Base-by-base conservation (phyloP, 2,888 invertebrate species). In the Leptura quadrifasciata region DNA sequence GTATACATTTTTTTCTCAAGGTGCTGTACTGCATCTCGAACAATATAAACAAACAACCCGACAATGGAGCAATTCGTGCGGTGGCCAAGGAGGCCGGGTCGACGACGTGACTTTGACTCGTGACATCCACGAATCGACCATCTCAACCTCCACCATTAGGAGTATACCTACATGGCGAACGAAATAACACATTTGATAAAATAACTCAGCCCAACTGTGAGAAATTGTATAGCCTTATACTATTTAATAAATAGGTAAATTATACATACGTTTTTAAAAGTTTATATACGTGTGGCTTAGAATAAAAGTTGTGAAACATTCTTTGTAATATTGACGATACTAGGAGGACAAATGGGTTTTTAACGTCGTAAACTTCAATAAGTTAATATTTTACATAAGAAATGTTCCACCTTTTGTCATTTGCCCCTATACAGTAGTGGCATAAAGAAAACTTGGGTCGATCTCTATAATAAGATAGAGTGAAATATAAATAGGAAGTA, bases 101-200 rank as follows among this genome's bases (percentile, higher is more conserved):
- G 84, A 74, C 81, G 76, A 79, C 84, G 84, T 85, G 85, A 85
- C 84, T 82, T 75, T 79, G 76, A 80, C 81, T 85, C 84, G 84
- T 85, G 84, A 85, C 83, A 85, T 84, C 81, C 82, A 81, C 81
- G 82, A 82, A 84, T 85, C 83, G 81, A 79, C 84, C 82, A 84
- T 84, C 82, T 82, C 79, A 68, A 69, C 73, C 67, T 76, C 72
- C 35, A 73, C 71, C 71, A 64, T 54, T 9, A 21, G 57, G 21
- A 24, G 52, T 47, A 24, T 65, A 6, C 27, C 27, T 31, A 47
- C 65, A 52, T 15, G 21, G 57, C 21, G 57, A 20, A 57, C 52
- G 5, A 35, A 63, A 12, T 12, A 52, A 65, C 52, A 1, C 20
- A 12, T 12, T 39, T 39, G 10, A 39, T 39, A n/a, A 63, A 63